Conservation (phyloP, 1,140 invertebrate genomes). For the Cryptotermes secundus region DNA sequence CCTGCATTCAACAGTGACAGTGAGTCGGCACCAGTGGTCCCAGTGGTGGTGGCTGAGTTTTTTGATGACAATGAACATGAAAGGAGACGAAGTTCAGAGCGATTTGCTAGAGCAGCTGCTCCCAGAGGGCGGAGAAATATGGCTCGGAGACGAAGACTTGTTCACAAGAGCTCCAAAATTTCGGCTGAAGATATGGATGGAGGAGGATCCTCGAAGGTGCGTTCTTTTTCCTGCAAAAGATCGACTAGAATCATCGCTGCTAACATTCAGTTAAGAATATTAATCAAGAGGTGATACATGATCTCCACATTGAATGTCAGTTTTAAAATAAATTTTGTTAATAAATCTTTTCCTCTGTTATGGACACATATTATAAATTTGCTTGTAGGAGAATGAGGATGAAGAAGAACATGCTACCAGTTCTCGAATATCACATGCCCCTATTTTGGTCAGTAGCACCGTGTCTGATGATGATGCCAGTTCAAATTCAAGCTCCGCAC, state of each 20-base stretch:
- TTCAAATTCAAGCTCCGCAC: slow-evolving; percentile 48
- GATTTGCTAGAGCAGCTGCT: slow-evolving; percentile 56
- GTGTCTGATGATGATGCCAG: slow-evolving; percentile 45
- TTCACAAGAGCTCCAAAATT: slow-evolving; percentile 32
- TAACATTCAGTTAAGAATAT: background rate
- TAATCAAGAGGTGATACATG: background rate
- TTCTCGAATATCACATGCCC: slow-evolving; percentile 44
- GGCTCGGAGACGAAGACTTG: slow-evolving; percentile 39
- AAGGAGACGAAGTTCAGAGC: slow-evolving; percentile 53
- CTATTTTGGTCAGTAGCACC: slow-evolving; percentile 48
- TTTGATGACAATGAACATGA: slow-evolving; percentile 52
- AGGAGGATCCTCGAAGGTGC: slow-evolving; percentile 30
- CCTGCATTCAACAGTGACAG: background rate
- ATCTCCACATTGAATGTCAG: too few species aligned
- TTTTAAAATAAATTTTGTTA: too few species aligned
- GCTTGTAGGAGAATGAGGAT: slow-evolving; percentile 46
- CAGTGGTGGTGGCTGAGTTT: slow-evolving; percentile 50
- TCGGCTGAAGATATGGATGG: slow-evolving; percentile 27
- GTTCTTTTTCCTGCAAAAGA: background rate
- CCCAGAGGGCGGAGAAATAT: slow-evolving; percentile 50
- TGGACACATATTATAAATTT: background rate
- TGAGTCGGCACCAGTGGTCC: slow-evolving; percentile 47
- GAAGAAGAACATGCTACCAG: slow-evolving; percentile 48
- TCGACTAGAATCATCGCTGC: background rate
- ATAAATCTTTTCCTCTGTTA: too few species aligned